Base-by-base conservation (phyloP, 2,797 vertebrate genomes). In the Gobio occitaniae region DNA sequence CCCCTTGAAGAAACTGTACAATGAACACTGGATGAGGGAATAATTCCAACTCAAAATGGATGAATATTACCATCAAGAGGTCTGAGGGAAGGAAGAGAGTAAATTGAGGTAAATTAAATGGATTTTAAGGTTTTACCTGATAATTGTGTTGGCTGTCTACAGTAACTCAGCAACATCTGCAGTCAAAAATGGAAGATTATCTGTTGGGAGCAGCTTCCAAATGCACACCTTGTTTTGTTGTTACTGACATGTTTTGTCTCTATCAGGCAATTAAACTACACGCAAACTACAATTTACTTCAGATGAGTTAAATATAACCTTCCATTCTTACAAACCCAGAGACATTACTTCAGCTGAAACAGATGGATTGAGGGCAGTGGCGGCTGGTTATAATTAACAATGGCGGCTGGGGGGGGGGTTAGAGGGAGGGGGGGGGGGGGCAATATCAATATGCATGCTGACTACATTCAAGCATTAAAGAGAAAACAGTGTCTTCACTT, bases 281-380 rank as follows among this genome's bases (percentile, higher is more conserved):
- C 59, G 2, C 48, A 50, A 47, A 25, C 38, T 15, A 4, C 11
- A 79, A 91, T 91, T 93, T 92, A 92, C 90, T 93, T 89, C 21
- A 80, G 74, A 88, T 90, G 87, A 88, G 88, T 83, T 78, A 66
- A 86, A 69, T 85, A 87, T 86, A 88, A 68, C 50, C 77, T 90
- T 87, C 86, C 88, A 88, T 90, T 87, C 90, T 87, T 70, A 88
- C 89, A 91, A 90, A 91, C 87, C 83, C 72, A 78, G 87, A 88
- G 50, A 92, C 92, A 93, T 94, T 94, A 89, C 90, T 90, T 90
- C 92, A 93, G 91, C 92, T 93, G 92, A 71, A 84, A 66, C 78
- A 80, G 75, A 78, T 48, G 25, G 25, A 82, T 48, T 79, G 69
- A 74, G 36, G 48, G 25, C 25, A 25, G 25, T 25, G 25, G 25